Evolutionary conservation across 2,113 vertebrate genomes (phyloP).

Genomic region (Rynchops niger): DNA sequence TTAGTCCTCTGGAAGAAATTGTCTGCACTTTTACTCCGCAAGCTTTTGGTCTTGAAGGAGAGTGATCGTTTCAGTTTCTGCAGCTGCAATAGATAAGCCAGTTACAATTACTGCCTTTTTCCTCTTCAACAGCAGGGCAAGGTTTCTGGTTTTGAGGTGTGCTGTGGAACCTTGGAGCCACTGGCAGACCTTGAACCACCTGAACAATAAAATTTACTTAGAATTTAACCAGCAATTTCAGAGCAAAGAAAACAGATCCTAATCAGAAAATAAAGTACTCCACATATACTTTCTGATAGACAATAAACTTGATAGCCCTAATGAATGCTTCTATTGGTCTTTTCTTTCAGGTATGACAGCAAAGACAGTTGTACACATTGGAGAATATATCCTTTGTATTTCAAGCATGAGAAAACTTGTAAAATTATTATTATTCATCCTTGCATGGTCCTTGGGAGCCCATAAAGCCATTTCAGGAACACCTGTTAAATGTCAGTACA

Average conservation of each 20-base stretch:
- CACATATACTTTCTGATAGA: background rate
- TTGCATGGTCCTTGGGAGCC: background rate
- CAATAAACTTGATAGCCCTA: background rate
- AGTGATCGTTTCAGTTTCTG: conserved; percentile 95
- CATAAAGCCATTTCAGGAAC: background rate
- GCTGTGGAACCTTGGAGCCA: background rate
- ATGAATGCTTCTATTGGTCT: background rate
- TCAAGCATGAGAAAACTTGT: background rate
- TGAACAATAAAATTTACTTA: background rate
- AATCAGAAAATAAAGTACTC: background rate
- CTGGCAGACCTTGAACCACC: background rate
- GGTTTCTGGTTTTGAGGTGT: background rate
- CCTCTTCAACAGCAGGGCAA: background rate
- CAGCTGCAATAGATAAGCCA: conserved; percentile 80
- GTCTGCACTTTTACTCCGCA: conserved; percentile 97
- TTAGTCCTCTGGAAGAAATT: conserved; percentile 92
- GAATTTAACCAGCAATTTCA: background rate
- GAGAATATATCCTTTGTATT: background rate
- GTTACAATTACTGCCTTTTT: background rate
- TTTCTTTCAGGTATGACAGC: background rate
- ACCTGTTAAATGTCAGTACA: background rate
- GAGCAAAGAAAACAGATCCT: background rate
- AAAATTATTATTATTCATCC: background rate
- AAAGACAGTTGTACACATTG: background rate
- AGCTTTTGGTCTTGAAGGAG: conserved; percentile 97